Base-by-base conservation (phyloP, 2,113 vertebrate genomes). In the Psittacus erithacus region DNA sequence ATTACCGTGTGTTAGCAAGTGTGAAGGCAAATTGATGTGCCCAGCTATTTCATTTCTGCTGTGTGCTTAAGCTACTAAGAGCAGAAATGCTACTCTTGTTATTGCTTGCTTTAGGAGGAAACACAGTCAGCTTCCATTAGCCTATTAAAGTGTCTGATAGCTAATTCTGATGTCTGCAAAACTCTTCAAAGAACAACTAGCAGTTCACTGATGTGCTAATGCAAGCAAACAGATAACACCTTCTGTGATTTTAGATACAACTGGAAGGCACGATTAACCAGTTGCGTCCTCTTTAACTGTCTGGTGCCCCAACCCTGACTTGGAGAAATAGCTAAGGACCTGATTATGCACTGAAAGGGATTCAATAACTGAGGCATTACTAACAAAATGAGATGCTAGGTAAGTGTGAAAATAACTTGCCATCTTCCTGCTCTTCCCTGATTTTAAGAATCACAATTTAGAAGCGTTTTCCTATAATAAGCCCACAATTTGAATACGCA, bases 231-330 rank as follows among this genome's bases (percentile, higher is more conserved):
- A 93, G 87, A 70, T 90, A 77, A 67, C 53, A 88, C 31, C 59
- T 82, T 82, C 62, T 77, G 69, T 82, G 87, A 82, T 80, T 91
- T 94, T 77, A 86, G 82, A 82, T 82, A 70, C 31, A 76, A 53
- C 82, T 90, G 59, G 78, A 94, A 93, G 84, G 87, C 92, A 90
- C 2, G 16, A 83, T 96, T 95, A 90, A 67, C 88, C 86, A 90
- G 16, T 57, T 57, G 31, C 80, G 79, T 86, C 78, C 71, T 94
- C 38, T 84, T 88, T 77, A 85, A 85, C 31, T 53, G 70, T 13
- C 67, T 94, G 20, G 23, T 82, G 44, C 64, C 49, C 67, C 63
- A 94, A 4, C 24, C 22, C 28, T 80, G 63, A 39, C 82, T 82
- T 70, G 67, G 49, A 91, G 44, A 74, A 74, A 24, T 3, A 80